Conservation (phyloP, 1,140 invertebrate genomes). For the Bombus cullumanus region DNA sequence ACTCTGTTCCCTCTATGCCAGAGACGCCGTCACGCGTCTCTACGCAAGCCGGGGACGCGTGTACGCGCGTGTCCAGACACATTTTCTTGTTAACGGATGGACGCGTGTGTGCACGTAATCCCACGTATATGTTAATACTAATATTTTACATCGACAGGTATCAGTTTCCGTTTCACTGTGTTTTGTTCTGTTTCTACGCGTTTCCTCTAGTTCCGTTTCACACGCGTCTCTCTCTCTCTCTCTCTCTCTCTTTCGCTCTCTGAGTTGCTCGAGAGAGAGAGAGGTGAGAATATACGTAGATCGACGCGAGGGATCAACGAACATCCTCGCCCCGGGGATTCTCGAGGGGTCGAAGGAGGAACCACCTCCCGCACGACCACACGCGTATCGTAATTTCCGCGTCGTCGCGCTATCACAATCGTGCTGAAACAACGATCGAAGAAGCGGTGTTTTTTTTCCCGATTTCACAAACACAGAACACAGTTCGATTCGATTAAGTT, state of each 20-base stretch:
- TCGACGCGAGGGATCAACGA: background rate
- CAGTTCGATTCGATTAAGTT: slow-evolving; percentile 66
- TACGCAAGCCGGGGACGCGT: slow-evolving; percentile 28
- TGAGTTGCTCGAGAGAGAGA: background rate
- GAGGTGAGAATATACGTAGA: slow-evolving; percentile 5
- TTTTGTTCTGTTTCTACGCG: background rate
- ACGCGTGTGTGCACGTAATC: slow-evolving; percentile 73
- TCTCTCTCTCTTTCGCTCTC: background rate
- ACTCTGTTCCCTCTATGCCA: slow-evolving; percentile 61
- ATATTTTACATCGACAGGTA: slow-evolving; percentile 77
- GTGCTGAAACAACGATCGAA: slow-evolving; percentile 55
- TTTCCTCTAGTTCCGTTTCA: background rate
- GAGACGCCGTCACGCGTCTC: slow-evolving; percentile 33
- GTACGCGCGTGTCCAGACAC: slow-evolving; percentile 32
- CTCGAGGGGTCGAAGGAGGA: background rate
- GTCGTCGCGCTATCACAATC: slow-evolving; percentile 55
- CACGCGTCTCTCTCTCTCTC: background rate
- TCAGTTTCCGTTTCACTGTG: slow-evolving; percentile 44
- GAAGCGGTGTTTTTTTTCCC: slow-evolving; percentile 44
- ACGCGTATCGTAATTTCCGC: slow-evolving; percentile 4
- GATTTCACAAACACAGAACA: slow-evolving; percentile 70
- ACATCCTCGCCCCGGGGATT: background rate
- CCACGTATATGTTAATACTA: slow-evolving; percentile 69
- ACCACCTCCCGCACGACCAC: background rate
- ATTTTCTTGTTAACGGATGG: slow-evolving; percentile 51